phyloP scores from a whole-genome alignment of 2,797 vertebrate species.

The Alca torda region DNA sequence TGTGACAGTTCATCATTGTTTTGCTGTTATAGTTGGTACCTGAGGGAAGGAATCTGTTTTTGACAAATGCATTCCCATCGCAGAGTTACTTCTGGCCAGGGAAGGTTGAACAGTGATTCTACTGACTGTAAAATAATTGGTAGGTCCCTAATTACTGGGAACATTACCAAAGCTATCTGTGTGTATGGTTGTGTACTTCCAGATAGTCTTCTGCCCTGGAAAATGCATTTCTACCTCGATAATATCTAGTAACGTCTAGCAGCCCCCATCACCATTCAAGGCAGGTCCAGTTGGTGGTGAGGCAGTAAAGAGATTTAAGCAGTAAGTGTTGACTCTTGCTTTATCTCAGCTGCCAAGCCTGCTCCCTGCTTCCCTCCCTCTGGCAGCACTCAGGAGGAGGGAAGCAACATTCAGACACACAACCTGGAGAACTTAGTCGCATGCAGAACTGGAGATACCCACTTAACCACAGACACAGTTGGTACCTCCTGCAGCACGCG shows the following conservation, averaged over 20 bases:
- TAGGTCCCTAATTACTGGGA: not conserved
- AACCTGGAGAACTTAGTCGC: not conserved
- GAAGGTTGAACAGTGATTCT: not conserved
- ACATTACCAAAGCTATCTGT: not conserved
- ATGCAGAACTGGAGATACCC: accelerated
- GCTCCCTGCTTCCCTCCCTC: not conserved
- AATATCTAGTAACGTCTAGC: not conserved
- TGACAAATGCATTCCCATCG: not conserved
- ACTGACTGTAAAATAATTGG: not conserved
- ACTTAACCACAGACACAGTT: no score
- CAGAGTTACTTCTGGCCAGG: not conserved
- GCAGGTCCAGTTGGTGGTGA: not conserved
- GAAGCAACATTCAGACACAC: accelerated
- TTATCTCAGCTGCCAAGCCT: not conserved
- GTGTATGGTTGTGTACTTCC: not conserved
- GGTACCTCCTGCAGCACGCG: accelerated
- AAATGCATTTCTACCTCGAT: not conserved
- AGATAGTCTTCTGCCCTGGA: not conserved
- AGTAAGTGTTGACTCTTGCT: not conserved
- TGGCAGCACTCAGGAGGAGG: not conserved
- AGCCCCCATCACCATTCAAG: not conserved
- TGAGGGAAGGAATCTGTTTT: not conserved
- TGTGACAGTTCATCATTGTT: not conserved
- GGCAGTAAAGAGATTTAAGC: not conserved
- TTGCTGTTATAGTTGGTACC: not conserved